Evolutionary conservation across 2,888 invertebrate genomes (phyloP).

Genomic region (Charanyca ferruginea): DNA sequence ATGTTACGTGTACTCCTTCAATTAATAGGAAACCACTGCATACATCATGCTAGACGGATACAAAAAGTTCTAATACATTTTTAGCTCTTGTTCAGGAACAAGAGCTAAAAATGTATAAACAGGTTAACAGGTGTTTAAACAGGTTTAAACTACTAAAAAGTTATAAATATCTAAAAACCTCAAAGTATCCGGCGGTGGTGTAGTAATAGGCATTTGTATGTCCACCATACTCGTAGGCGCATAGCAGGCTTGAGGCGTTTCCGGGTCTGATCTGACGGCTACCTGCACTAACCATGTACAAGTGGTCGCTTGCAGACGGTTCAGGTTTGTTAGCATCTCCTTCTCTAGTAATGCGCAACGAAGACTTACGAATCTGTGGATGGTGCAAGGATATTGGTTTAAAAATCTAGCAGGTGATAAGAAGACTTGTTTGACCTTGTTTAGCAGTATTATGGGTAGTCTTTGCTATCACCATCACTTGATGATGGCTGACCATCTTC

Average conservation of each 20-base stretch:
- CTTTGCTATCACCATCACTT: no score
- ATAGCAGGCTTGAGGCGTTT: constrained; percentile 85
- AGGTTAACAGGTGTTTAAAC: no score
- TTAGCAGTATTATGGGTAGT: no score
- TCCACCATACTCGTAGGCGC: constrained; percentile 91
- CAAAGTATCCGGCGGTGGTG: constrained; percentile 92
- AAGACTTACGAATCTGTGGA: constrained; percentile 92
- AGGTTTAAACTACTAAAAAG: no score
- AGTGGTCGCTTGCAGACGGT: constrained; percentile 95
- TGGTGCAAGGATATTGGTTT: not conserved
- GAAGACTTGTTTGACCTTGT: not conserved
- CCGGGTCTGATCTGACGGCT: constrained; percentile 89
- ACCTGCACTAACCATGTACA: constrained; percentile 97
- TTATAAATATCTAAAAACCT: constrained; percentile 82
- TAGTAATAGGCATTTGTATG: constrained; percentile 92
- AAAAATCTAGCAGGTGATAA: not conserved
- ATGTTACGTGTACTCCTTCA: no score
- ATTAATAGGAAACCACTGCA: no score
- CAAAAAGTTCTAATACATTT: no score
- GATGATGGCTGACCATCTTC: no score
- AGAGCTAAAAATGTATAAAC: no score
- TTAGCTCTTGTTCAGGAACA: no score
- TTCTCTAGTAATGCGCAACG: constrained; percentile 95
- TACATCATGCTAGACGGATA: no score
- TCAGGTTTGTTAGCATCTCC: constrained; percentile 92